Conservation (phyloP, 2,113 vertebrate genomes). For the Chionomys nivalis region DNA sequence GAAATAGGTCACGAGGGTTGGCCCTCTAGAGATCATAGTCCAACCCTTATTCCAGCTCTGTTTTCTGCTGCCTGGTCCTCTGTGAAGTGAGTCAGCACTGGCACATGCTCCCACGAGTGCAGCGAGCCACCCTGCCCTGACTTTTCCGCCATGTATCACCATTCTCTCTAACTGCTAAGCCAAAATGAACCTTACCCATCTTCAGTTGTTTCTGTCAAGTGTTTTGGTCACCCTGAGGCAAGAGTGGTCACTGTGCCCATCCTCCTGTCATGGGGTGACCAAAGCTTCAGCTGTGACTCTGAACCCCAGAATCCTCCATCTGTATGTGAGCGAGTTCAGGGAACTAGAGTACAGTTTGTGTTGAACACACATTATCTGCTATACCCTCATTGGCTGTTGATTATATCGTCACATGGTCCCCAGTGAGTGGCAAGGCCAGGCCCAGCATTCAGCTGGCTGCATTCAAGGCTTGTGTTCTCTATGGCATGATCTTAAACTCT, state of each 20-base stretch:
- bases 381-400: neutral
- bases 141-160: neutral
- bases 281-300: neutral
- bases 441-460: neutral
- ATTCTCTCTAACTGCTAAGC: neutral
- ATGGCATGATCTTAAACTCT: rapidly evolving
- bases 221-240: neutral
- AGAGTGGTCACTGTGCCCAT: no score
- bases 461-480: neutral
- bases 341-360: neutral
- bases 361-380: neutral
- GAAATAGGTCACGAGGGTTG: neutral
- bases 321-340: neutral
- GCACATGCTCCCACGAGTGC: no score
- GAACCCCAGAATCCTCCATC: neutral
- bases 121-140: neutral
- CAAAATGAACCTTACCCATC: neutral
- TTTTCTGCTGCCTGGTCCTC: neutral
- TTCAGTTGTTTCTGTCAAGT: neutral
- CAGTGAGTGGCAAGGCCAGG: neutral
- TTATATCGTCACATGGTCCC: neutral
- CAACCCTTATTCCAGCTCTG: neutral
- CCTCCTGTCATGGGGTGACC: neutral
- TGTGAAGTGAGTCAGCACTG: neutral
- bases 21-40: neutral